Evolutionary conservation across 2,113 vertebrate genomes (phyloP).

Genomic region (Haliaeetus leucogaster): DNA sequence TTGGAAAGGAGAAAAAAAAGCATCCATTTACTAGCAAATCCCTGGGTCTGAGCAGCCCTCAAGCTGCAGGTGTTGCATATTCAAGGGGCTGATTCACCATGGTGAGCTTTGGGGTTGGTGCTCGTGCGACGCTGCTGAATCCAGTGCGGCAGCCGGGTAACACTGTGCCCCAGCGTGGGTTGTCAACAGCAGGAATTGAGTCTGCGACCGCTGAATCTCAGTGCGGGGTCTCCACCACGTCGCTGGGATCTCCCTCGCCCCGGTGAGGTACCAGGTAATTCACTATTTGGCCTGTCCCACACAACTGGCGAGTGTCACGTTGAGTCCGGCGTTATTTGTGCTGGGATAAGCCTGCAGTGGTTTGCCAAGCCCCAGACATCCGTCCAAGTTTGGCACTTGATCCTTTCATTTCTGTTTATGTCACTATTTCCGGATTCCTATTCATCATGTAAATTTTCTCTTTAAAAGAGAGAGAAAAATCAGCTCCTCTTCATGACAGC

Average conservation of each 20-base stretch:
- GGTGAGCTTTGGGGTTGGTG: not conserved
- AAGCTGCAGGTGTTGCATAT: not conserved
- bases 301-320: accelerated
- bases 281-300: not conserved
- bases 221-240: accelerated
- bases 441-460: not conserved
- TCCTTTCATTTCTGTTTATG: not conserved
- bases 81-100: not conserved
- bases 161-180: accelerated
- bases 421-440: not conserved
- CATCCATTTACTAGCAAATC: not conserved
- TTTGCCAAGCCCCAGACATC: not conserved
- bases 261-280: not conserved
- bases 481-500: not conserved
- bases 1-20: not conserved
- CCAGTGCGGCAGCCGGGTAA: not conserved
- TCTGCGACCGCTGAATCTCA: not conserved
- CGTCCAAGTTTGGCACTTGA: not conserved
- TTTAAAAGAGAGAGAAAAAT: not conserved
- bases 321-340: accelerated
- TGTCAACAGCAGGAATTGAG: not conserved
- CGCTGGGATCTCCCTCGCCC: accelerated
- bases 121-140: not conserved
- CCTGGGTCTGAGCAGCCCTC: not conserved
- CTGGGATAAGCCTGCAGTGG: not conserved